Percentiles rank a stretch among this genome's conserved stretches.
phyloP scores from a whole-genome alignment of 2,113 vertebrate species.

The Chrysochloris asiatica region DNA sequence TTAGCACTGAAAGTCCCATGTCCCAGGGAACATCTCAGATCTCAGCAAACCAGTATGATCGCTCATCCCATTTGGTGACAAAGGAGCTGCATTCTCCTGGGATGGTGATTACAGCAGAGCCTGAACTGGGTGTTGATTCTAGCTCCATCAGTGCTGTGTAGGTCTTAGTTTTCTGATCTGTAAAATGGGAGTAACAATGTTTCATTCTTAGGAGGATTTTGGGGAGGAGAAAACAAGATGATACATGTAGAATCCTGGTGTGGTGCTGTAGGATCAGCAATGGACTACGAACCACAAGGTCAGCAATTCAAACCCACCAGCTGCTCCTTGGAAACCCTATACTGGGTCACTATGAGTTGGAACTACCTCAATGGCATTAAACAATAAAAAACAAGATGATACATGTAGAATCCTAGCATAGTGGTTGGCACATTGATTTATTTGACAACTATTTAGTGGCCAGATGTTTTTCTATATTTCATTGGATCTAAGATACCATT shows the following conservation, averaged over 20 bases:
- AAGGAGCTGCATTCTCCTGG: neutral
- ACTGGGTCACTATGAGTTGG: too few relatives aligned
- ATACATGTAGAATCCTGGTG: neutral
- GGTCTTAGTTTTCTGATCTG: neutral
- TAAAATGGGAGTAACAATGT: neutral
- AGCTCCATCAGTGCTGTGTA: neutral
- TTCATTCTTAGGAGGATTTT: neutral
- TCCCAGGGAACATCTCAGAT: neutral
- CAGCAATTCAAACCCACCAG: too few relatives aligned
- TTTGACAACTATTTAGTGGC: neutral
- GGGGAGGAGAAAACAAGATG: neutral
- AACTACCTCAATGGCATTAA: too few relatives aligned
- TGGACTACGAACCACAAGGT: too few relatives aligned
- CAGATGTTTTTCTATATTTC: neutral
- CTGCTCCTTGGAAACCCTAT: too few relatives aligned
- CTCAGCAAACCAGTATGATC: neutral
- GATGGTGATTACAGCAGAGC: neutral
- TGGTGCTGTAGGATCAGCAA: too few relatives aligned
- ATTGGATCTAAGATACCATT: neutral
- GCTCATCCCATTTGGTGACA: neutral
- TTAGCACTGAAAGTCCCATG: neutral
- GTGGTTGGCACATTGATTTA: neutral
- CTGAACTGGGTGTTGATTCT: neutral
- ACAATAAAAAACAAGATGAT: neutral
- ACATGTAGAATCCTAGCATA: neutral